Evolutionary conservation across 2,888 invertebrate species (phyloP), one percentile per base, ranked within the genome.

Genomic region (Drosophila cognata): DNA sequence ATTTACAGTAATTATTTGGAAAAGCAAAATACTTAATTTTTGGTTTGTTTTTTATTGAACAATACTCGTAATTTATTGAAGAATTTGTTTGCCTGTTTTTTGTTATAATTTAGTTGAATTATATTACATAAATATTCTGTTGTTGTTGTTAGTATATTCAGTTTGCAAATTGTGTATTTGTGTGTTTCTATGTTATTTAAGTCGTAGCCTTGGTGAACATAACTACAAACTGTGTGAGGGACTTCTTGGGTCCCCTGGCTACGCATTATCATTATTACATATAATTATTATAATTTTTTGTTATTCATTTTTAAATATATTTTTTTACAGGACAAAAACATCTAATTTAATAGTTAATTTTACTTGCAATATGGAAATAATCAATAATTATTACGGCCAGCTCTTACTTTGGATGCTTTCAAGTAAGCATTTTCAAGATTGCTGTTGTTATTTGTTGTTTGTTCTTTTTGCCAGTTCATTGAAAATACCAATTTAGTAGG

Each of bases 301-400:
- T 36, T 56, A 36, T 33, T 13, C 81, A 62, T 75, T 86, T 74
- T 79, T 79, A 74, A 71, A 77, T 84, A 84, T 84, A 85, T 84
- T 90, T 92, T 92, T 92, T 87, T 92, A 92, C 93, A 92, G 91
- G 92, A 93, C 92, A 92, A 92, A 92, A 92, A 92, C 93, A 92
- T 92, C 91, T 91, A 92, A 91, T 84, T 81, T 68, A 80, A 71
- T 79, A 82, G 74, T 74, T 77, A 73, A 75, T 83, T 79, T 85
- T 82, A 77, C 62, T 72, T 81, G 82, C 82, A 77, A 73, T 71
- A 77, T 88, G 81, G 84, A 89, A 89, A 91, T 81, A 89, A 83
- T 84, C 74, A 85, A 79, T 72, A 75, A 74, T 74, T 74, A 77
- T 81, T 84, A 81, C 84, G 80, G 73, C 76, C 63, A 58, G 69